phyloP scores from a whole-genome alignment of 2,888 invertebrate genomes.

The Rhingia rostrata region DNA sequence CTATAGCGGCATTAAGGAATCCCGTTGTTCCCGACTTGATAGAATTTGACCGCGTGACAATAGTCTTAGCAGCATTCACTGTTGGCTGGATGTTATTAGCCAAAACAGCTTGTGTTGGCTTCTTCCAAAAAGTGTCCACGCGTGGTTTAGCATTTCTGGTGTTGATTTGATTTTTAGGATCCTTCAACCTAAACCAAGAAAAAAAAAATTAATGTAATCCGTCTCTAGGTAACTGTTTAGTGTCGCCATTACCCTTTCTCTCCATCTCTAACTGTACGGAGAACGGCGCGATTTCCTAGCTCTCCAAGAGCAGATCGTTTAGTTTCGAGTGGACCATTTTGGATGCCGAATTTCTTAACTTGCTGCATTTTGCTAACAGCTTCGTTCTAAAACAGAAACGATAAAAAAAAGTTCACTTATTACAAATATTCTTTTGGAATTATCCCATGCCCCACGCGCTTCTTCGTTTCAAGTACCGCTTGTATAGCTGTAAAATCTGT shows the following conservation, averaged over 20 bases:
- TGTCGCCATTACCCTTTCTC: slow-evolving; percentile 79
- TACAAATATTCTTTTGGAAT: not conserved
- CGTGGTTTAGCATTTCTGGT: slow-evolving; percentile 82
- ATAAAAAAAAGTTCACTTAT: slow-evolving; percentile 2
- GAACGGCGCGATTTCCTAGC: slow-evolving; percentile 83
- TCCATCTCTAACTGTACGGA: slow-evolving; percentile 78
- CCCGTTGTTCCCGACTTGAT: slow-evolving; percentile 75
- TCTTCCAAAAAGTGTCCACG: slow-evolving; percentile 82
- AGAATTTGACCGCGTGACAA: slow-evolving; percentile 78
- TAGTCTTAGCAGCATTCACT: slow-evolving; percentile 41
- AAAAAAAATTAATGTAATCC: not conserved
- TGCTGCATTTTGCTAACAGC: slow-evolving; percentile 77
- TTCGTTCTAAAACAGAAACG: slow-evolving; percentile 77
- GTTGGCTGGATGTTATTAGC: slow-evolving; percentile 56
- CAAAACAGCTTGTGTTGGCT: slow-evolving; percentile 69
- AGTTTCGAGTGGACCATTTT: slow-evolving; percentile 76
- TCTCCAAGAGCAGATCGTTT: slow-evolving; percentile 84
- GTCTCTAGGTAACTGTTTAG: slow-evolving; percentile 42
- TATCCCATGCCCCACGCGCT: too few relatives aligned
- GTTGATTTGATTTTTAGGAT: slow-evolving; percentile 77
- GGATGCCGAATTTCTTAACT: slow-evolving; percentile 79
- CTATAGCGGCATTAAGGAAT: slow-evolving; percentile 54
- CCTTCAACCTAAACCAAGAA: slow-evolving; percentile 76
- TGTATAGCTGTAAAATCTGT: slow-evolving; percentile 39
- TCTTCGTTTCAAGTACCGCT: not conserved